Evolutionary conservation across 2,113 vertebrate genomes (phyloP).

Genomic region (Anolis carolinensis): DNA sequence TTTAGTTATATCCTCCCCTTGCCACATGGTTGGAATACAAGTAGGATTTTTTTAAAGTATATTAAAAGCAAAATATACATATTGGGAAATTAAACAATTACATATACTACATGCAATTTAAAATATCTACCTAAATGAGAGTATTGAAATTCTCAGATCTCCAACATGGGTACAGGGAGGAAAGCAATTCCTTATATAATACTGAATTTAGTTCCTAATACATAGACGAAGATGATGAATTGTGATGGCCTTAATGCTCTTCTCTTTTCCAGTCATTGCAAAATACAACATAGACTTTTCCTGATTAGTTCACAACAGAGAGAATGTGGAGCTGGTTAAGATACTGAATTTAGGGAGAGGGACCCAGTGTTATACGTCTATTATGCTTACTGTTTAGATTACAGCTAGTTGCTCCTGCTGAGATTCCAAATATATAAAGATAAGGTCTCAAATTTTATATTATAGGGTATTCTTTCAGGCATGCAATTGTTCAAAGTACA

Average conservation of each 20-base stretch:
- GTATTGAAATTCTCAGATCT: neutral
- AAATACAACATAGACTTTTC: neutral
- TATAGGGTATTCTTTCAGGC: neutral
- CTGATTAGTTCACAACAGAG: neutral
- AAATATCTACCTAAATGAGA: neutral
- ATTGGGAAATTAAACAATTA: neutral
- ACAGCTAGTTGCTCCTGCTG: neutral
- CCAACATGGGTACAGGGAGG: neutral
- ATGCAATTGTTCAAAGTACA: accelerated
- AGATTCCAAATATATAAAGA: neutral
- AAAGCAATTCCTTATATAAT: neutral
- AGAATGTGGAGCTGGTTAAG: neutral
- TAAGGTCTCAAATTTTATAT: neutral
- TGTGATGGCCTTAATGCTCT: too few relatives aligned
- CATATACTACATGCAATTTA: neutral
- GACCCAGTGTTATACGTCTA: neutral
- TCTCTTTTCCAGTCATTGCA: neutral
- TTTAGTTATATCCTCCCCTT: too few relatives aligned
- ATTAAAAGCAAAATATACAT: neutral
- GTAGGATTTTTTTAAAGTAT: too few relatives aligned
- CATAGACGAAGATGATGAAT: neutral
- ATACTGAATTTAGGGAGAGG: neutral
- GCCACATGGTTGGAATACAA: too few relatives aligned
- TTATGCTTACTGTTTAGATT: neutral
- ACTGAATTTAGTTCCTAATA: neutral